Conservation (phyloP, 2,888 invertebrate genomes). For the Noctua fimbriata region DNA sequence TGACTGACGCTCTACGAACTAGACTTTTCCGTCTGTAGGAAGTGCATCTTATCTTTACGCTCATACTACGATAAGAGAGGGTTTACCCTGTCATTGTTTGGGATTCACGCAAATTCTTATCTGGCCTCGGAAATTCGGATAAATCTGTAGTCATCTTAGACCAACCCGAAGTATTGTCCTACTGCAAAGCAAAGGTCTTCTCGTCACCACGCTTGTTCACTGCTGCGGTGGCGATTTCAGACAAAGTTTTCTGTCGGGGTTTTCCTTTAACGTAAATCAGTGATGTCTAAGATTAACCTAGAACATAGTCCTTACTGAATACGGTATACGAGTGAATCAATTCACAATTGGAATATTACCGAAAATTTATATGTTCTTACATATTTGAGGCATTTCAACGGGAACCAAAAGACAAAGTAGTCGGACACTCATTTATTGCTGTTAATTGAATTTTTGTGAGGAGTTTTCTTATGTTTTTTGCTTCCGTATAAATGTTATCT, state of each 20-base stretch:
- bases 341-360: background rate
- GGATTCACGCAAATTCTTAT: conserved; percentile 17
- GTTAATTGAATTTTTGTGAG: background rate
- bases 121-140: conserved; percentile 1
- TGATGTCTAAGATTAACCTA: conserved; percentile 14
- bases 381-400: background rate
- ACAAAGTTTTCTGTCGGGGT: conserved; percentile 10
- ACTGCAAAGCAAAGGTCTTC: background rate
- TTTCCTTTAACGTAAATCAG: conserved; percentile 33
- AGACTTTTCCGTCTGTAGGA: conserved; percentile 11
- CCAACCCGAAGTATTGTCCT: background rate
- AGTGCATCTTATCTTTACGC: conserved; percentile 13
- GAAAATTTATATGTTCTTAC: too few relatives aligned
- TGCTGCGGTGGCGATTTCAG: background rate
- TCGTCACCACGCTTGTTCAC: background rate
- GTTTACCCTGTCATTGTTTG: conserved; percentile 24
- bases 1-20: conserved; percentile 6
- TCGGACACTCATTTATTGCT: too few relatives aligned
- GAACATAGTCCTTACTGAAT: background rate
- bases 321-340: background rate
- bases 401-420: too few relatives aligned
- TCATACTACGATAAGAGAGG: conserved; percentile 12
- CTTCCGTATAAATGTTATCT: background rate
- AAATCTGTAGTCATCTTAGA: background rate
- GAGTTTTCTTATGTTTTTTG: background rate